These are phyloP conservation scores for Tetramorium bicarinatum DNA, from an alignment of 2,888 invertebrate species.

Conservation along the genomic window DNA sequence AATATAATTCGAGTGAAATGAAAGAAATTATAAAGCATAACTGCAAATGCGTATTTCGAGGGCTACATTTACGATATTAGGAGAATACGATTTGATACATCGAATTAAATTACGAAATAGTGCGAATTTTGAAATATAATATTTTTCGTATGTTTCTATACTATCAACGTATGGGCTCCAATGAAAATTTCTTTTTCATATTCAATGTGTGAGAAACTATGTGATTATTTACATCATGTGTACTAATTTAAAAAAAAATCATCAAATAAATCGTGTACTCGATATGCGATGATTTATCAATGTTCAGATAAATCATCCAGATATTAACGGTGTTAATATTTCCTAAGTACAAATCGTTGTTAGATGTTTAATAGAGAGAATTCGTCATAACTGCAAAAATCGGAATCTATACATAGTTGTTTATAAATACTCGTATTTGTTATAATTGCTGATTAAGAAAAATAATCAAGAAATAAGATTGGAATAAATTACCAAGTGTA, in stretches of 20 bases:
- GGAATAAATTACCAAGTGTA: background rate
- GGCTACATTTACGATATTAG: background rate
- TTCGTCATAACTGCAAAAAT: constrained; percentile 9
- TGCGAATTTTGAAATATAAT: constrained; percentile 5
- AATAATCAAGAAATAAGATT: background rate
- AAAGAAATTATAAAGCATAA: background rate
- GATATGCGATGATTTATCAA: constrained; percentile 4
- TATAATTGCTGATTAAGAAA: constrained; percentile 6
- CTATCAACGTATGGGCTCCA: background rate
- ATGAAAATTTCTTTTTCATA: constrained; percentile 1
- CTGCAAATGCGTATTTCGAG: background rate
- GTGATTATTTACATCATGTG: constrained; percentile 15
- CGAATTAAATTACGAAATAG: background rate
- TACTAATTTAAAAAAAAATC: background rate
- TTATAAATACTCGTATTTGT: constrained; percentile 13
- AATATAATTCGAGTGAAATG: background rate
- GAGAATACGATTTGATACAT: background rate
- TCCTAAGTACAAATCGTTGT: constrained; percentile 45
- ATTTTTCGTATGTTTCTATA: background rate
- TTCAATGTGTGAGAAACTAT: background rate
- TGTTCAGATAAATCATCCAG: background rate
- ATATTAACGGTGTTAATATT: constrained; percentile 49
- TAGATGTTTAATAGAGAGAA: constrained; percentile 48
- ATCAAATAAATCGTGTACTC: background rate
- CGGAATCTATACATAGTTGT: background rate